Percentiles rank a stretch among this genome's conserved stretches.
phyloP scores from a whole-genome alignment of 2,797 vertebrate genomes.

The Champsocephalus gunnari region DNA sequence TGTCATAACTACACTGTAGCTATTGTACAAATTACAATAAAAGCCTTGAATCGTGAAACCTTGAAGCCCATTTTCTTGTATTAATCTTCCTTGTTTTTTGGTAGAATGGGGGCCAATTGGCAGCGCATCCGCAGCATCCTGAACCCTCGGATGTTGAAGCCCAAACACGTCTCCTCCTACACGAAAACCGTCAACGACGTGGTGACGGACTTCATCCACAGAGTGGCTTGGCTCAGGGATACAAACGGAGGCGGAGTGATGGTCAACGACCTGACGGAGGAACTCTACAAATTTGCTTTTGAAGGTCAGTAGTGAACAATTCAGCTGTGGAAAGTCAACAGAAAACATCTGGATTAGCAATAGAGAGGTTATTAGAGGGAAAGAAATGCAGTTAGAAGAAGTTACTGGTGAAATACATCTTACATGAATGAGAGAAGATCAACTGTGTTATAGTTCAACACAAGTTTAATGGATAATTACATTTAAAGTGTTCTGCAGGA shows the following conservation, averaged over 20 bases:
- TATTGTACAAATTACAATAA: no score
- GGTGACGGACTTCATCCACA: conserved; percentile 85
- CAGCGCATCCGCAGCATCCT: conserved; percentile 83
- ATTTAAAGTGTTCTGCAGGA: background rate
- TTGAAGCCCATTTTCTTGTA: background rate
- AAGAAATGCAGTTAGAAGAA: no score
- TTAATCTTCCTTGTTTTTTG: background rate
- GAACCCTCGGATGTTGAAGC: conserved; percentile 86
- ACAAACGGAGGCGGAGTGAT: conserved; percentile 66
- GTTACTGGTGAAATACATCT: background rate
- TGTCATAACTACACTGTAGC: no score
- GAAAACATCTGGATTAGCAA: background rate
- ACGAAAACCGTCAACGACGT: conserved; percentile 79
- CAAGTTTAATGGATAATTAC: background rate
- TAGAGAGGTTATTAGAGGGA: background rate
- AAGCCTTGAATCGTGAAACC: no score
- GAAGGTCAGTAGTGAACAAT: conserved; percentile 80
- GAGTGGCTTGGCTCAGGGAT: conserved; percentile 72
- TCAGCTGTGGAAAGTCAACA: background rate
- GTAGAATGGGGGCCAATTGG: conserved; percentile 84
- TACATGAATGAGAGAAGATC: background rate
- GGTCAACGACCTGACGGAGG: conserved; percentile 81
- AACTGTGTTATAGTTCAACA: background rate
- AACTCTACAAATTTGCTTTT: conserved; percentile 89
- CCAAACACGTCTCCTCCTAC: conserved; percentile 85